Conservation (phyloP, 2,797 vertebrate species). For the Paedocypris micromegethes region DNA sequence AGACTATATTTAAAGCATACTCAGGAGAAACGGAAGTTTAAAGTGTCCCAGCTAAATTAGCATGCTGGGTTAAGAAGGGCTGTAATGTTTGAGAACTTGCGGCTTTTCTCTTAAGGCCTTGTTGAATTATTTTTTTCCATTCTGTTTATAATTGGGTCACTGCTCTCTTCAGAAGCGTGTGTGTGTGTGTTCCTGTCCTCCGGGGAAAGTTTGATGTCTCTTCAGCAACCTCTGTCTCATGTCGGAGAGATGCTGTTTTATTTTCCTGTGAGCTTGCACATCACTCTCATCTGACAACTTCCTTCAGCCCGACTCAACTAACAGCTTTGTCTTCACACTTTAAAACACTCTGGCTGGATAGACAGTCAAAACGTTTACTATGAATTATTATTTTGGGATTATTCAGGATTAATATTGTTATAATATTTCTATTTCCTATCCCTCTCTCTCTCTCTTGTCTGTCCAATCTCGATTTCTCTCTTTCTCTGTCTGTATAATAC, state of each 20-base stretch:
- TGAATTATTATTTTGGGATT: no score
- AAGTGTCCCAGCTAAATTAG: constrained; percentile 36
- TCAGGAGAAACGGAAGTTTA: constrained; percentile 37
- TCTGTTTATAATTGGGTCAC: constrained; percentile 49
- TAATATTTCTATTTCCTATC: neutral
- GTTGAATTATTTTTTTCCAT: constrained; percentile 29
- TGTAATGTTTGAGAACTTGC: constrained; percentile 19
- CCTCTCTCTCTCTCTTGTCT: neutral
- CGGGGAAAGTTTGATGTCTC: constrained; percentile 34
- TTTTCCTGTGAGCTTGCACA: constrained; percentile 42
- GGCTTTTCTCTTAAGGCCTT: constrained; percentile 32
- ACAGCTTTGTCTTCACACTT: constrained; percentile 16
- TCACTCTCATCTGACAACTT: constrained; percentile 21
- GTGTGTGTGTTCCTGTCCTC: constrained; percentile 24
- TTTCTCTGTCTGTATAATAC: no score
- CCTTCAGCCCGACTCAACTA: constrained; percentile 18
- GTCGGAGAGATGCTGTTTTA: constrained; percentile 35
- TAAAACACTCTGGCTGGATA: constrained; percentile 4
- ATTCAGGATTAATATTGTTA: neutral
- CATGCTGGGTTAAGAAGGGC: constrained; percentile 31
- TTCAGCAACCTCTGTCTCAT: constrained; percentile 41
- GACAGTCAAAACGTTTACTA: neutral
- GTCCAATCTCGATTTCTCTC: no score
- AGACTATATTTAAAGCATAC: constrained; percentile 38
- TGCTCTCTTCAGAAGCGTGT: constrained; percentile 45